These are phyloP conservation scores for Pycnomerus fuliginosus DNA, from an alignment of 2,888 invertebrate species.

Conservation along the genomic window DNA sequence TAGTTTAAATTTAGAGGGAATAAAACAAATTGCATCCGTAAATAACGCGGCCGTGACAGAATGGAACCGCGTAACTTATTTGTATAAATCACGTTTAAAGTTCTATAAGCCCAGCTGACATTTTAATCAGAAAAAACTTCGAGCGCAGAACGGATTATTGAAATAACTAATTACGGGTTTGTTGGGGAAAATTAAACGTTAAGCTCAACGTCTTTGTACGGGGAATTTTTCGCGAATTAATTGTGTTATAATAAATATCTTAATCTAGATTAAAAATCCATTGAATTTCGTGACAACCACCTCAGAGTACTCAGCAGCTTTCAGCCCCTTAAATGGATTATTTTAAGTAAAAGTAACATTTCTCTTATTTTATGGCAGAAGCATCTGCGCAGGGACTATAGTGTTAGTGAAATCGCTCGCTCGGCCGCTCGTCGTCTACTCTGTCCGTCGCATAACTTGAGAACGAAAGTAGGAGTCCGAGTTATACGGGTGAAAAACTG, in stretches of 20 bases:
- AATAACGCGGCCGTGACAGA: conserved; percentile 22
- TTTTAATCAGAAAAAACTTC: conserved; percentile 32
- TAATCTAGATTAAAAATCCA: conserved; percentile 13
- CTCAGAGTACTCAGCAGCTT: too few species aligned
- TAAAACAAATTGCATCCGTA: conserved; percentile 17
- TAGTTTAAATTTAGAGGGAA: conserved; percentile 20
- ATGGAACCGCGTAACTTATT: conserved; percentile 25
- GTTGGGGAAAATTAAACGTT: conserved; percentile 26
- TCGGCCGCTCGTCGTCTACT: too few species aligned
- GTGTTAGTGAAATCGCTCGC: too few species aligned
- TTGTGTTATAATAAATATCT: conserved; percentile 10
- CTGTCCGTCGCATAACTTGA: too few species aligned
- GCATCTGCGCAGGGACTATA: too few species aligned
- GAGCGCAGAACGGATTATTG: conserved; percentile 29
- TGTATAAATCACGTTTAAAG: conserved; percentile 26
- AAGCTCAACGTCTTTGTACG: conserved; percentile 23
- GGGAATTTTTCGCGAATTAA: conserved; percentile 14
- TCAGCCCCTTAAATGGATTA: too few species aligned
- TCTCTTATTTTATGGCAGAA: too few species aligned
- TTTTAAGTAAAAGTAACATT: too few species aligned
- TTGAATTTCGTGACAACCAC: conserved; percentile 7
- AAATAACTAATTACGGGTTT: conserved; percentile 32
- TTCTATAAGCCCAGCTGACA: conserved; percentile 28
- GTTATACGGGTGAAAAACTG: too few species aligned
- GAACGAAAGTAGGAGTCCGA: too few species aligned